Evolutionary conservation across 2,113 vertebrate species (phyloP).

Genomic region (Larimichthys crocea): DNA sequence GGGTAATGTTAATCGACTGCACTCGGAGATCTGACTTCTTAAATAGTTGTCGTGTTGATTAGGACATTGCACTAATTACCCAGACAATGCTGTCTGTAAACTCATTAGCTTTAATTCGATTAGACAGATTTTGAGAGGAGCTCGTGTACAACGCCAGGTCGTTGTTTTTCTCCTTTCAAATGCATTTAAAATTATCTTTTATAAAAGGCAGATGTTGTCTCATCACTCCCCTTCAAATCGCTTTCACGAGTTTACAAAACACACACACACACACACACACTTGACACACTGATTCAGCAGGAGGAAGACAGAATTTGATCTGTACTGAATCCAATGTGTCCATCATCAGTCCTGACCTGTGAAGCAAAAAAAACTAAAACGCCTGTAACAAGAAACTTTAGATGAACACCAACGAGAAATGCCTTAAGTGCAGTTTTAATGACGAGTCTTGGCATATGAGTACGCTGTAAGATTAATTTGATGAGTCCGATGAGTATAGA

Average conservation of each 20-base stretch:
- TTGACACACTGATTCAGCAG: slow-evolving; percentile 2
- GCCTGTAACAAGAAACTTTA: not conserved
- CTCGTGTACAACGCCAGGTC: slow-evolving; percentile 7
- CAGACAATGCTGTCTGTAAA: slow-evolving; percentile 70
- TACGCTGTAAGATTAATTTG: not conserved
- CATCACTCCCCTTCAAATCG: not conserved
- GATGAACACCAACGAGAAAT: slow-evolving; percentile 1
- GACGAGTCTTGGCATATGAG: not conserved
- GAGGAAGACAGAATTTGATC: slow-evolving; percentile 13
- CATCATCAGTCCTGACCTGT: slow-evolving; percentile 14
- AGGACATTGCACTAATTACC: slow-evolving; percentile 71
- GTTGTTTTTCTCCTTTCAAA: not conserved
- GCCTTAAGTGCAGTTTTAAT: slow-evolving; percentile 11
- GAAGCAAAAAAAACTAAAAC: not conserved
- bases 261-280: no score
- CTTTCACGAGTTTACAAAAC: not conserved
- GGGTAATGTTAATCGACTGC: slow-evolving; percentile 4
- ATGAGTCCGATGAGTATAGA: not conserved
- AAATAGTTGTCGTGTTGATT: slow-evolving; percentile 55
- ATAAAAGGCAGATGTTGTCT: not conserved
- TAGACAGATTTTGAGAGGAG: slow-evolving; percentile 56
- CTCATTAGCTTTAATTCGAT: slow-evolving; percentile 78
- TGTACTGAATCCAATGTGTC: not conserved
- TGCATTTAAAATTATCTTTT: not conserved
- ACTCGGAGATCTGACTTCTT: slow-evolving; percentile 37